Conservation (phyloP, 2,113 vertebrate genomes). For the Struthio camelus region DNA sequence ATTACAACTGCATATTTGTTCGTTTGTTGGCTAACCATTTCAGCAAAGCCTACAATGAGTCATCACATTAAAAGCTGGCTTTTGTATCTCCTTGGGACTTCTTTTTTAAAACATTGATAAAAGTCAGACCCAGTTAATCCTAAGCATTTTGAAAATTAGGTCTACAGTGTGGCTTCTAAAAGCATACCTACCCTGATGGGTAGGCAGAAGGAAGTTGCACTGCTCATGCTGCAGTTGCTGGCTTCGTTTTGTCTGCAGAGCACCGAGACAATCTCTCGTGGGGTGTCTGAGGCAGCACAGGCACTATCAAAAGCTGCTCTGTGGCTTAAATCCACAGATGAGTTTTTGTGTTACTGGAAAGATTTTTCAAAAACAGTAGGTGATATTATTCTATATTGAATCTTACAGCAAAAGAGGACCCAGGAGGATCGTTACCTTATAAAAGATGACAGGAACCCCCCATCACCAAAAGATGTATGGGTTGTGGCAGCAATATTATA, state of each 20-base stretch:
- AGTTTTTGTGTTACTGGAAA: not conserved
- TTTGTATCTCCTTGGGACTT: not conserved
- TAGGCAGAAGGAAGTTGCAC: not conserved
- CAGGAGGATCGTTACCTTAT: not conserved
- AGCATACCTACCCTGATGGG: not conserved
- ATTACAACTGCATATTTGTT: not conserved
- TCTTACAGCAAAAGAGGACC: not conserved
- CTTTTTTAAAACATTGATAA: not conserved
- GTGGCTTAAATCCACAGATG: not conserved
- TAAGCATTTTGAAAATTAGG: not conserved
- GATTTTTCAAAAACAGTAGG: not conserved
- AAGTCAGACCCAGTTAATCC: slow-evolving; percentile 4
- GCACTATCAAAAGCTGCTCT: not conserved
- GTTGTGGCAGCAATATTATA: not conserved
- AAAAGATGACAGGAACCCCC: not conserved
- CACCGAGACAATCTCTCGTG: not conserved
- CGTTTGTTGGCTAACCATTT: not conserved
- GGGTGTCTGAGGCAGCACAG: not conserved
- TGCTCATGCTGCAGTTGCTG: not conserved
- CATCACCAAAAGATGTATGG: not conserved
- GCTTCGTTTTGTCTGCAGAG: not conserved
- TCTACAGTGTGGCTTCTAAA: not conserved
- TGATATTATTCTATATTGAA: not conserved
- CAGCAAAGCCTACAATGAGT: not conserved
- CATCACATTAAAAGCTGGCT: not conserved